phyloP scores from a whole-genome alignment of 2,797 vertebrate genomes.

The Sebastes minor region DNA sequence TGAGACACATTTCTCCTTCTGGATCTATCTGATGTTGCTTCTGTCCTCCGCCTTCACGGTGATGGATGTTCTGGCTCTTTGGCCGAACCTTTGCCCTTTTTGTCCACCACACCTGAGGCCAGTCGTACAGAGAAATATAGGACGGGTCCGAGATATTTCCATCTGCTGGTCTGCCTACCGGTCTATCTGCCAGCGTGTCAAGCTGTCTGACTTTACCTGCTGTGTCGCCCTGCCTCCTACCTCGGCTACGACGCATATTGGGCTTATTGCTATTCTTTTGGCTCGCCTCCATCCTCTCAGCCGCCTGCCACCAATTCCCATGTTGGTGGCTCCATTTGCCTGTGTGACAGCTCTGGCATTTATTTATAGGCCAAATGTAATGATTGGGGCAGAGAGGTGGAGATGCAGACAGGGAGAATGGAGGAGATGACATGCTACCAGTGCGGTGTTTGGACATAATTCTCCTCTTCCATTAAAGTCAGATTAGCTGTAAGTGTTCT shows the following conservation, averaged over 20 bases:
- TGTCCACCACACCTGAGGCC: neutral
- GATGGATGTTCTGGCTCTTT: neutral
- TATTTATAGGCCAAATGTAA: conserved; percentile 75
- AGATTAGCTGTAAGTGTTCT: conserved; percentile 49
- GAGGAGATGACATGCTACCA: conserved; percentile 46
- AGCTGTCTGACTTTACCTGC: conserved; percentile 24
- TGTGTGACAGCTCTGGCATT: conserved; percentile 57
- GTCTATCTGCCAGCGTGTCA: neutral
- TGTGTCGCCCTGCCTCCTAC: neutral
- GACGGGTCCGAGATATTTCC: neutral
- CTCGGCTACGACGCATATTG: conserved; percentile 2
- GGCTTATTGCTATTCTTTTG: conserved; percentile 55
- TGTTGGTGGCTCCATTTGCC: conserved; percentile 49
- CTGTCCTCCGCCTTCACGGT: neutral
- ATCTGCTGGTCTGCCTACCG: neutral
- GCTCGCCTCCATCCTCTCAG: conserved; percentile 20
- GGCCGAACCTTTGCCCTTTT: neutral
- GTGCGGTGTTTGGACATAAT: conserved; percentile 48
- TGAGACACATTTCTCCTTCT: neutral
- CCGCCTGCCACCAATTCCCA: conserved; percentile 28
- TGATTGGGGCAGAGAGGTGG: conserved; percentile 37
- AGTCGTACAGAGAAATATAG: neutral
- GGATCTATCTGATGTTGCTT: neutral
- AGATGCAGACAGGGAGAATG: conserved; percentile 4
- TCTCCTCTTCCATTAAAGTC: conserved; percentile 49